Base-by-base conservation (phyloP, 2,113 vertebrate genomes). In the Nibea coibor region DNA sequence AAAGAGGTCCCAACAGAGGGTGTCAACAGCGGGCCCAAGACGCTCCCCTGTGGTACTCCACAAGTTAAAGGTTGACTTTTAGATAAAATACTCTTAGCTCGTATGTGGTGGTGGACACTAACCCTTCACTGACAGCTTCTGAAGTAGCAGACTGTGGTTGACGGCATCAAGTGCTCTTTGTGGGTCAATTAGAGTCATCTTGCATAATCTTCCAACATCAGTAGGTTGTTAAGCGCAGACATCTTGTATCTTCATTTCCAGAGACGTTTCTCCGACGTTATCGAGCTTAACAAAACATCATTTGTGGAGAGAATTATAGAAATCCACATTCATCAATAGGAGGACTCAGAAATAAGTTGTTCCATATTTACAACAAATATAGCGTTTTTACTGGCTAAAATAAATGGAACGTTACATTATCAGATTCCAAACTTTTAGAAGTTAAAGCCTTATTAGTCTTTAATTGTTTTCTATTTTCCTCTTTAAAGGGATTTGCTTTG, bases 391-490 rank as follows among this genome's bases (percentile, higher is more conserved):
- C 64, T 20, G 20, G 75, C 45, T 19, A 19, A 72, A 68, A 79
- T 16, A 59, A 71, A 81, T 82, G 71, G 71, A 83, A 78, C 68
- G 53, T 80, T 73, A 87, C 89, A 86, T 82, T 2, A 84, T 84
- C 81, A 66, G 4, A 80, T 84, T 78, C 72, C 84, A 90, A 86
- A 82, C 84, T 28, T 85, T 77, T 17, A 75, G 53, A 89, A 89
- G 73, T 85, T 76, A 15, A 65, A 66, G 48, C 62, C 42, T 39
- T 67, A 89, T 88, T 90, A 89, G 81, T 72, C 45, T 86, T 85
- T 58, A 72, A 80, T 83, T 85, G 68, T 84, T 85, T 82, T 84
- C 87, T 39, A 64, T 85, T 87, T 85, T 79, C 73, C 76, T 39
- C 75, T 62, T 35, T 78, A 48, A 82, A 83, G 73, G 35, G 80